A percentile compares a stretch with the other conserved stretches of the same genome.
These are phyloP conservation scores for Sparus aurata DNA, from an alignment of 2,797 vertebrate species.

Conservation along the genomic window DNA sequence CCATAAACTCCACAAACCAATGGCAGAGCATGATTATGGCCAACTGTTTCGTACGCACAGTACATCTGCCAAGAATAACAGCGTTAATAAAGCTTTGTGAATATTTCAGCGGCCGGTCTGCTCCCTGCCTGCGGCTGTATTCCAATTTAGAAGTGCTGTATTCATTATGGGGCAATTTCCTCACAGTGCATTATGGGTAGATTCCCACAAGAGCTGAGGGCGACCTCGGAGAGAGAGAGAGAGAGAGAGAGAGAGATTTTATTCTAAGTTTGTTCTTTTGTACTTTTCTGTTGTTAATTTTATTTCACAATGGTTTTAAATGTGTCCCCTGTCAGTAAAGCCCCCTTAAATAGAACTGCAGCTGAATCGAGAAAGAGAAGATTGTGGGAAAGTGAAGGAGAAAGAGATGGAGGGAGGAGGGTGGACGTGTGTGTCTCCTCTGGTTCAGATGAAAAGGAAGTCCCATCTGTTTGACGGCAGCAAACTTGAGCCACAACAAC, in stretches of 20 bases:
- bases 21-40: constrained; percentile 48
- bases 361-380: neutral
- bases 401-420: neutral
- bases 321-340: too few species aligned
- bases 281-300: too few species aligned
- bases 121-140: constrained; percentile 64
- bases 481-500: constrained; percentile 27
- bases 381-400: constrained; percentile 37
- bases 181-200: constrained; percentile 67
- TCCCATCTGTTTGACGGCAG: constrained; percentile 61
- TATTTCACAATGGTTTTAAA: too few species aligned
- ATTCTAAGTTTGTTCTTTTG: too few species aligned
- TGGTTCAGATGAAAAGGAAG: constrained; percentile 52
- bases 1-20: constrained; percentile 47
- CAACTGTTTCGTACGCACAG: constrained; percentile 50
- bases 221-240: constrained; percentile 4
- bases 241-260: constrained; percentile 20
- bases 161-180: constrained; percentile 75
- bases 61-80: constrained; percentile 73
- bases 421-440: constrained; percentile 34
- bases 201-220: constrained; percentile 46
- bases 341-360: too few species aligned
- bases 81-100: constrained; percentile 77
- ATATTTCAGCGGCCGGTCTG: constrained; percentile 81
- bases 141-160: constrained; percentile 73